Base-by-base conservation (phyloP, 2,888 invertebrate genomes). In the Andrena praecox region DNA sequence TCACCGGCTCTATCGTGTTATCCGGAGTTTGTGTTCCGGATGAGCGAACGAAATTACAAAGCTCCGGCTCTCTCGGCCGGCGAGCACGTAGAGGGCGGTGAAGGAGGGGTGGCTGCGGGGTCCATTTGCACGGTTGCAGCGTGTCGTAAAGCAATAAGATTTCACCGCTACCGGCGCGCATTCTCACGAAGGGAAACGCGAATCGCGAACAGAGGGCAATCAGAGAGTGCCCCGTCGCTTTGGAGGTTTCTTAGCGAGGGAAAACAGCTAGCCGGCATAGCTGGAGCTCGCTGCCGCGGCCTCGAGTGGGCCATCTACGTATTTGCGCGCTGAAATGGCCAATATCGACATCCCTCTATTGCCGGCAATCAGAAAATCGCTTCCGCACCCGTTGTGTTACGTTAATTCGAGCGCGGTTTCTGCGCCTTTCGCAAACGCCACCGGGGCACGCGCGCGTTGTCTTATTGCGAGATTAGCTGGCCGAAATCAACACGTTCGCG, bases 61-160 rank as follows among this genome's bases (percentile, higher is more conserved):
- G 56, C 72, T 64, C 27, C 20, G 27, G 56, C 50, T 31, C 48
- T 12, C 42, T 42, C 42, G 16, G 31, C 20, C 31, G 59, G 2
- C 24, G 60, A 42, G 56, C 68, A 68, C 80, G 77, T 64, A 77
- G 56, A 50, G 33, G 10, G 29, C 7, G 20, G 24, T 27, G 48
- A 24, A 48, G 54, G 27, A 29, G 54, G n/a, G 52, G 35, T 27
- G 52, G 20, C 24, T 27, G 33, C 27, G 31, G 27, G 59, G 69
- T 84, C 85, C 77, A 84, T 89, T 89, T 85, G 84, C 85, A 77
- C 77, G 70, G 80, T 69, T 70, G 83, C 79, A 66, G 71, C 29
- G 82, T 79, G 83, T 82, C 85, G 78, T 79, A 71, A 81, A 87
- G 85, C 81, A 88, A 80, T 83, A 85, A 83, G 79, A 85, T 86